These are phyloP conservation scores for Ormyrus rosae DNA, from an alignment of 2,888 invertebrate species.

Conservation along the genomic window DNA sequence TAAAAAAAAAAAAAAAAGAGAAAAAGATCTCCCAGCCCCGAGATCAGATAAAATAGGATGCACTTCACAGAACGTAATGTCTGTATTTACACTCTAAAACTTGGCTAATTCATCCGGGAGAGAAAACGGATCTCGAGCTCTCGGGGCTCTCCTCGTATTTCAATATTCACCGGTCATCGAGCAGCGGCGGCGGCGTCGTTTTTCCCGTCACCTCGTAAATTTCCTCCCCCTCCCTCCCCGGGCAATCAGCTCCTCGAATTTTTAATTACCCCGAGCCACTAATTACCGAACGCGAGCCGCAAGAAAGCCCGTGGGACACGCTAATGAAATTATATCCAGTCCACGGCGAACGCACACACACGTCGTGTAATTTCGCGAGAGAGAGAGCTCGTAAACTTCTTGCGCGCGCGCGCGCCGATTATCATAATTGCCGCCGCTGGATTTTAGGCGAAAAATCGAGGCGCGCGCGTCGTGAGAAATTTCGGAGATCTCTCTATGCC, in stretches of 20 bases:
- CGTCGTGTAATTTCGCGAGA: too few species aligned
- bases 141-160: background rate
- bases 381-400: constrained; percentile 18
- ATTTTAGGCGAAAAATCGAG: background rate
- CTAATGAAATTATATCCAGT: too few species aligned
- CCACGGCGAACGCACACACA: too few species aligned
- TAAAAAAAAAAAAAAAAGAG: too few species aligned
- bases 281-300: constrained; percentile 26
- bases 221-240: background rate
- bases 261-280: constrained; percentile 41
- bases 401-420: constrained; percentile 1
- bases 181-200: background rate
- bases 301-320: constrained; percentile 18
- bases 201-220: constrained; percentile 36
- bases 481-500: background rate
- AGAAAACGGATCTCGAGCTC: too few species aligned
- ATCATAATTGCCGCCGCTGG: constrained; percentile 1
- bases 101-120: too few species aligned
- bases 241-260: constrained; percentile 32
- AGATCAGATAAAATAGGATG: too few species aligned
- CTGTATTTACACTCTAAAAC: too few species aligned
- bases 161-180: background rate
- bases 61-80: too few species aligned
- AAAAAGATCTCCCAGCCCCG: too few species aligned
- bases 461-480: constrained; percentile 26